These are phyloP conservation scores for Sthenelais limicola DNA, from an alignment of 2,888 invertebrate species.

Conservation along the genomic window DNA sequence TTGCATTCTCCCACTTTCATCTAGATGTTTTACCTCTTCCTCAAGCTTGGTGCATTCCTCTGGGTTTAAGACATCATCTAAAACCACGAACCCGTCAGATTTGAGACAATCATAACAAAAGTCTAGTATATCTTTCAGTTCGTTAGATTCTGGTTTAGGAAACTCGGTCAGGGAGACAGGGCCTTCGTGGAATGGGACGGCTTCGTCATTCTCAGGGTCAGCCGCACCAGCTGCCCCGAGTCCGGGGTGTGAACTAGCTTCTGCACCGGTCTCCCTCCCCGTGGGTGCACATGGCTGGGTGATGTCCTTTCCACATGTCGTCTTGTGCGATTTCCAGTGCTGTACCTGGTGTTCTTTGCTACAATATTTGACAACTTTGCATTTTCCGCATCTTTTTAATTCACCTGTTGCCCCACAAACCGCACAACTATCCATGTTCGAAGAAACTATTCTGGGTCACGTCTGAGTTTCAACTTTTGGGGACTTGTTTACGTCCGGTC, in stretches of 20 bases:
- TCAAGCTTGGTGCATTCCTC: not conserved
- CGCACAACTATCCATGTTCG: no score
- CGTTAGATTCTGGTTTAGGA: constrained; percentile 1
- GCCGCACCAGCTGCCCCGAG: not conserved
- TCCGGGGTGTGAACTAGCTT: not conserved
- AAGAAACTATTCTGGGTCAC: no score
- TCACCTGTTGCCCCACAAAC: constrained; percentile 15
- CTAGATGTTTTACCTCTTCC: not conserved
- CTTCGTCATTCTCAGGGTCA: not conserved
- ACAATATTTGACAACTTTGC: constrained; percentile 24
- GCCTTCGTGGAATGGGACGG: constrained; percentile 18
- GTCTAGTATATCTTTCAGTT: not conserved
- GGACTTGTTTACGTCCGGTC: no score
- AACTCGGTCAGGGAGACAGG: not conserved
- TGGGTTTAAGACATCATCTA: constrained; percentile 12
- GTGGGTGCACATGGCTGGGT: not conserved
- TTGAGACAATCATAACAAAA: not conserved
- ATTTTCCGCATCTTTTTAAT: constrained; percentile 23
- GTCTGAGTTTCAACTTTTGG: no score
- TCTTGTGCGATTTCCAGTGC: constrained; percentile 20
- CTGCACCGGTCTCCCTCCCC: not conserved
- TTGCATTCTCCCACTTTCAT: constrained; percentile 12
- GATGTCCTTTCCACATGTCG: not conserved
- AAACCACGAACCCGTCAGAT: constrained; percentile 19
- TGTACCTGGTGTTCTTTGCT: constrained; percentile 33